Percentiles rank a stretch among this genome's conserved stretches.
Conservation (phyloP, 2,888 invertebrate species). For the Ptychoptera contaminata region DNA sequence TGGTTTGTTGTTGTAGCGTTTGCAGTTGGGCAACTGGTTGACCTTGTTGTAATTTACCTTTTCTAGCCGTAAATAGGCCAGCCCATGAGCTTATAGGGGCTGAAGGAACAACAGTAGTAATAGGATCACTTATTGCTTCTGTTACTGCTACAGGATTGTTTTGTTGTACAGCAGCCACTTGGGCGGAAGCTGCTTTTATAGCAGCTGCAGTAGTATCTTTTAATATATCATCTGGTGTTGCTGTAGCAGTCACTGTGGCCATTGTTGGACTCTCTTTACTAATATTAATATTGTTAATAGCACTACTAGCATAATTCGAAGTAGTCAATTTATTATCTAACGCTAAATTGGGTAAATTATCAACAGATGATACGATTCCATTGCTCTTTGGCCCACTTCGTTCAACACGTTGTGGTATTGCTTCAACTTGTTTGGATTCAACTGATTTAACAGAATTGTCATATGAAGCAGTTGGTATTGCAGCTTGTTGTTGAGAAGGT, state of each 20-base stretch:
- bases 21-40: slow-evolving; percentile 9
- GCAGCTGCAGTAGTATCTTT: too few relatives aligned
- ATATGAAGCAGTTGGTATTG: slow-evolving; percentile 12
- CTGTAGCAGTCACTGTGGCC: slow-evolving; percentile 6
- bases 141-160: slow-evolving; percentile 3
- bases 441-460: background rate
- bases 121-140: too few relatives aligned
- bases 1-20: too few relatives aligned
- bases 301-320: background rate
- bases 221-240: background rate
- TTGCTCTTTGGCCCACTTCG: slow-evolving; percentile 16
- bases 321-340: background rate
- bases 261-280: background rate
- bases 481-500: background rate
- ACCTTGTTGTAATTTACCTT: slow-evolving; percentile 12
- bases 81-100: slow-evolving; percentile 43
- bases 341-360: slow-evolving; percentile 19
- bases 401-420: slow-evolving; percentile 3
- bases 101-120: too few relatives aligned
- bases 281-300: background rate
- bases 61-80: slow-evolving; percentile 37
- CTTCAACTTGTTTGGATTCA: slow-evolving; percentile 1
- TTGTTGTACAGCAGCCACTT: background rate
- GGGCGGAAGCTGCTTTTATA: too few relatives aligned
- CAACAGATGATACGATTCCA: background rate